These are phyloP conservation scores for Wiebesia pumilae DNA, from an alignment of 1,140 invertebrate genomes.

Conservation along the genomic window DNA sequence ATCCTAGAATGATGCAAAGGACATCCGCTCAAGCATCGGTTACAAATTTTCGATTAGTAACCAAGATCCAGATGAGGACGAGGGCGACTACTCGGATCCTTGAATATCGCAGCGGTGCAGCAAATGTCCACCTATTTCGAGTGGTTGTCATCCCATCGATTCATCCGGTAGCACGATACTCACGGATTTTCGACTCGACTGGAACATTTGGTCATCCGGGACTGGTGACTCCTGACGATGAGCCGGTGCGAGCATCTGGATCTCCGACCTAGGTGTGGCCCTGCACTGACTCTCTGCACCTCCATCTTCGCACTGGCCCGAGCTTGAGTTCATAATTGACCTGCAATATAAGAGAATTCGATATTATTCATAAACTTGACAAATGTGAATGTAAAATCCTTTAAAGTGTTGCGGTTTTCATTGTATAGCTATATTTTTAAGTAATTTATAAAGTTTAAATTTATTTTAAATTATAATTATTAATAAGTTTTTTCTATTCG, in stretches of 20 bases:
- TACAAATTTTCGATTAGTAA: background rate
- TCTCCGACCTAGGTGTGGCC: constrained; percentile 62
- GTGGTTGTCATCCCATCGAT: constrained; percentile 64
- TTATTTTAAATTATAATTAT: too few relatives aligned
- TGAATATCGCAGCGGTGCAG: constrained; percentile 65
- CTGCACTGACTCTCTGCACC: background rate
- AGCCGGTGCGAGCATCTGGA: constrained; percentile 67
- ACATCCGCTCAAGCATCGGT: background rate
- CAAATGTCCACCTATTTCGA: constrained; percentile 61
- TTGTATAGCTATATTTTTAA: too few relatives aligned
- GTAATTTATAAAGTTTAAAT: too few relatives aligned
- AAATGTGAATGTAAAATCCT: background rate
- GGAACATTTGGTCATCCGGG: background rate
- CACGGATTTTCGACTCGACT: constrained; percentile 68
- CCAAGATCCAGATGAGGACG: background rate
- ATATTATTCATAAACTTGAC: background rate
- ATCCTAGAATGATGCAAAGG: background rate
- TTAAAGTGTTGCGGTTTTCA: too few relatives aligned
- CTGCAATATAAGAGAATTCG: background rate
- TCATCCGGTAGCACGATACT: constrained; percentile 72
- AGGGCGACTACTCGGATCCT: background rate
- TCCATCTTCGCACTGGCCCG: background rate
- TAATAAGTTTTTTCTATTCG: too few relatives aligned
- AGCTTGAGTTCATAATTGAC: constrained; percentile 36
- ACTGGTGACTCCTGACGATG: constrained; percentile 53